Base-by-base conservation (phyloP, 2,888 invertebrate species). In the Ephialtes manifestator region DNA sequence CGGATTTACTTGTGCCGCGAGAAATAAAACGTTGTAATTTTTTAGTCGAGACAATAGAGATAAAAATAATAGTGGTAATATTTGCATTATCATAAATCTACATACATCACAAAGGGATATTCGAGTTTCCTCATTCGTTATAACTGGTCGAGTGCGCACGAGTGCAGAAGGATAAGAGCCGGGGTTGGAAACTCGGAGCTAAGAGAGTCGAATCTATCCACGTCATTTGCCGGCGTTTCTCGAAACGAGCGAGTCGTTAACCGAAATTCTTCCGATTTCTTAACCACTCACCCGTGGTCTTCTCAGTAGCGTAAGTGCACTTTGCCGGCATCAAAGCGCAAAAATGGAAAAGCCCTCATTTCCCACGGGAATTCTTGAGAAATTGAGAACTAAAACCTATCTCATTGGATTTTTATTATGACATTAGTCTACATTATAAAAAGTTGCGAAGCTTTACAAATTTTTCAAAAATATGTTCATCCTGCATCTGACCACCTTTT, bases 241-340 rank as follows among this genome's bases (percentile, higher is more conserved):
- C 70, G 70, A 65, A 85, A 81, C 72, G 81, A 81, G 81, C 63
- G 15, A 53, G 79, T 85, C 81, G 89, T 90, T 87, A 88, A 90
- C 83, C 67, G 84, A 88, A 89, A 89, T 86, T 88, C 87, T 87
- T 85, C 86, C 88, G 86, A 89, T 88, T 81, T 68, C 81, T 81
- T 70, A 48, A 58, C 67, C 72, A 81, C 43, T 63, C 76, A 15
- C 18, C 28, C 71, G 35, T 53, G 51, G 70, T 35, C n/a, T 31
- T 18, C 10, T 39, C 11, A 39, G 39, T 10, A 10, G 39, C 39
- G 39, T 39, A 39, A 39, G 10, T 39, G 8, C 39, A 39, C 39
- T 39, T 39, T 39, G 8, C 39, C 39, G 39, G 39, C 10, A 39
- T 10, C 39, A 39, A 39, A 10, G 8, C 10, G 10, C 10, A 39